Percentiles rank a stretch among this genome's conserved stretches.
These are phyloP conservation scores for Omphaloscelis lunosa DNA, from an alignment of 2,888 invertebrate species.

Conservation along the genomic window DNA sequence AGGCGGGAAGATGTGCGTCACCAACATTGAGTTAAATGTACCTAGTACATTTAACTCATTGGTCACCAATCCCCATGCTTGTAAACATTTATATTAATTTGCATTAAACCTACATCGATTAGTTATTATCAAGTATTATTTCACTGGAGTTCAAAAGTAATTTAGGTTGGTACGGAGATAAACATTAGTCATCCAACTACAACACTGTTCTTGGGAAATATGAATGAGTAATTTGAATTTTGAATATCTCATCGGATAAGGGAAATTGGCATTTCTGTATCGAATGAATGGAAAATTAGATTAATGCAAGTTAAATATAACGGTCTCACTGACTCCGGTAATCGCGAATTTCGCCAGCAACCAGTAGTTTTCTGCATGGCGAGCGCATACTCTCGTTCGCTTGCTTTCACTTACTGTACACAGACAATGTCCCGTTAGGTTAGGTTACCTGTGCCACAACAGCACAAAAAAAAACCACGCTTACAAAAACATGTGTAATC, in stretches of 20 bases:
- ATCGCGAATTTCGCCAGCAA: constrained; percentile 39
- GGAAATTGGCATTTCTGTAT: not conserved
- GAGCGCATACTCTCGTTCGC: constrained; percentile 19
- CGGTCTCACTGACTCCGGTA: not conserved
- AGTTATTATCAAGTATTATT: not conserved
- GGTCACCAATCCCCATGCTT: constrained; percentile 22
- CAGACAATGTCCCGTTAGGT: constrained; percentile 33
- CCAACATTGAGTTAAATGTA: no score
- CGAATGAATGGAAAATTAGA: not conserved
- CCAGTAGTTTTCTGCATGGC: constrained; percentile 1
- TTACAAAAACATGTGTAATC: constrained; percentile 87
- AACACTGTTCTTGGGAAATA: not conserved
- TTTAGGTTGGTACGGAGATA: not conserved
- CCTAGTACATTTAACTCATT: no score
- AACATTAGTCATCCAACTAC: not conserved
- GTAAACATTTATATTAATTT: constrained; percentile 1
- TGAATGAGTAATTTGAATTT: not conserved
- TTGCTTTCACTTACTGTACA: constrained; percentile 66
- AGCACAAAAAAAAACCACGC: constrained; percentile 71
- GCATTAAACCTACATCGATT: not conserved
- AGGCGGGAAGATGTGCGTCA: constrained; percentile 39
- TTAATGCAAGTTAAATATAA: constrained; percentile 4
- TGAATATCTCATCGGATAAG: not conserved
- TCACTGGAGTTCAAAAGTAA: not conserved
- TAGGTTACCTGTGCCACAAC: constrained; percentile 65